phyloP scores from a whole-genome alignment of 1,140 invertebrate species.

The Mycetomoellerius zeteki region DNA sequence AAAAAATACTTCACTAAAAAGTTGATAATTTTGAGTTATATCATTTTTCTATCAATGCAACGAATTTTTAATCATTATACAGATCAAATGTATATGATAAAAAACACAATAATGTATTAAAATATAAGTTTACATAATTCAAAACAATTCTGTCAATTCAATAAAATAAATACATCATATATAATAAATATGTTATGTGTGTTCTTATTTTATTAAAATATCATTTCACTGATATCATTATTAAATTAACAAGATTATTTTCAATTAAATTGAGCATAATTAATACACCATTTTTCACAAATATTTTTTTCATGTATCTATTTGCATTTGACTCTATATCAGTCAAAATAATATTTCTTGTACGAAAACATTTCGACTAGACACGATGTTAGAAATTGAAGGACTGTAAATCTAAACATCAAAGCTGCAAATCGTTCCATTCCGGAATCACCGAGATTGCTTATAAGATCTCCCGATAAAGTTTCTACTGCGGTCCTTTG shows the following conservation, averaged over 20 bases:
- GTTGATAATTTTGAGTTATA: no score
- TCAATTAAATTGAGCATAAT: neutral
- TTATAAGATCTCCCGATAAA: constrained; percentile 35
- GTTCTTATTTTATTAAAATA: neutral
- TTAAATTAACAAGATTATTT: neutral
- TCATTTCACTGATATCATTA: neutral
- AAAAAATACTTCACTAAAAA: no score
- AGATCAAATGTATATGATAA: neutral
- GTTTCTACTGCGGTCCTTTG: constrained; percentile 12
- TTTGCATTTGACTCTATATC: neutral
- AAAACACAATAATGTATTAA: neutral
- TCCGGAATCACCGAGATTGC: constrained; percentile 19
- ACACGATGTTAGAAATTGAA: neutral
- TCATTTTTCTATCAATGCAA: no score
- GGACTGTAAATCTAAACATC: neutral
- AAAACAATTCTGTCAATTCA: neutral
- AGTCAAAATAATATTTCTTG: neutral
- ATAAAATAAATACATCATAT: neutral
- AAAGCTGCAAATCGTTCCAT: neutral
- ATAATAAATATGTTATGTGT: neutral
- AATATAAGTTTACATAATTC: neutral
- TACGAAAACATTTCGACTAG: constrained; percentile 5
- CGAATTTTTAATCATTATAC: neutral
- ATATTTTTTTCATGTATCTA: neutral
- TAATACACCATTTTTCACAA: neutral